These are phyloP conservation scores for Nylanderia fulva DNA, from an alignment of 1,140 invertebrate species.

Conservation along the genomic window DNA sequence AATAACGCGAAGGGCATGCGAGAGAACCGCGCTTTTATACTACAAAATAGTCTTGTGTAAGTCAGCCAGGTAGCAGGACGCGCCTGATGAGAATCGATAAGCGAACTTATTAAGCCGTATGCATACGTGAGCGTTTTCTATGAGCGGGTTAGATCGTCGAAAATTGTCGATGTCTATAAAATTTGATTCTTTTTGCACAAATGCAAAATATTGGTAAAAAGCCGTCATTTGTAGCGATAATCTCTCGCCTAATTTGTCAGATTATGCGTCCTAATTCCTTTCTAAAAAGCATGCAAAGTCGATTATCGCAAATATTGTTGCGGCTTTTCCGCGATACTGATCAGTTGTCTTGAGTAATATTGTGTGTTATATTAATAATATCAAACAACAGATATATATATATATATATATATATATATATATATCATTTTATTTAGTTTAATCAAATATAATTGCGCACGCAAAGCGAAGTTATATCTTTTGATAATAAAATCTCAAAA, in stretches of 20 bases:
- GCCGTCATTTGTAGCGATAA: neutral
- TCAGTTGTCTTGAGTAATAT: too few relatives aligned
- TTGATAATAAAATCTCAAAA: too few relatives aligned
- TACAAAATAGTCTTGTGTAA: slow-evolving; percentile 60
- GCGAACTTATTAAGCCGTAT: slow-evolving; percentile 56
- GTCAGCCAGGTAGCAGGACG: slow-evolving; percentile 53
- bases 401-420: too few relatives aligned
- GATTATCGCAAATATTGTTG: too few relatives aligned
- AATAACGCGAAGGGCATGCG: slow-evolving; percentile 54
- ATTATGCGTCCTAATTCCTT: too few relatives aligned
- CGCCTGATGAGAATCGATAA: slow-evolving; percentile 58
- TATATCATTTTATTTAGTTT: too few relatives aligned
- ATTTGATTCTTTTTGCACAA: neutral
- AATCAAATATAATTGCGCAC: too few relatives aligned
- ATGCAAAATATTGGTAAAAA: neutral
- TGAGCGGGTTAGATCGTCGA: neutral
- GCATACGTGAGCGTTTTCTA: slow-evolving; percentile 39
- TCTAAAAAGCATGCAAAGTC: too few relatives aligned
- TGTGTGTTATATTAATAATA: too few relatives aligned
- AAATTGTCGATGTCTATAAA: neutral
- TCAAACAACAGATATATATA: too few relatives aligned
- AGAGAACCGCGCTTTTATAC: slow-evolving; percentile 43
- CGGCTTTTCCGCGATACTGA: too few relatives aligned
- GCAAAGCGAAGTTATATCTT: too few relatives aligned
- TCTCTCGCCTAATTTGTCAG: neutral